Conservation (phyloP, 2,888 invertebrate species). For the Tetragonula carbonaria region DNA sequence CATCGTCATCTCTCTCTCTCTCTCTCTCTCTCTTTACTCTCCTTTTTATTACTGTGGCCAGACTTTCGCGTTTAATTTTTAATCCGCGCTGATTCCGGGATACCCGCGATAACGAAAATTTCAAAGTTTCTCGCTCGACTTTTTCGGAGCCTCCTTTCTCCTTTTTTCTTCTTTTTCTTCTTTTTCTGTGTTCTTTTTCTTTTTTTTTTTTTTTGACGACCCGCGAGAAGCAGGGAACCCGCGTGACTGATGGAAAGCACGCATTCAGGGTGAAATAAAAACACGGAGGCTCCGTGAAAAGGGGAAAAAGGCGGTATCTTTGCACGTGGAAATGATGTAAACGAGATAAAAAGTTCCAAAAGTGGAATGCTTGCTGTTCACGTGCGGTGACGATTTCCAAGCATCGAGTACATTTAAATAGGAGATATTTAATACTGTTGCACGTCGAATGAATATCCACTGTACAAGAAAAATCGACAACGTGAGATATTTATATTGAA, state of each 20-base stretch:
- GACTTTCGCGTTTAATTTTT: constrained; percentile 46
- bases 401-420: not conserved
- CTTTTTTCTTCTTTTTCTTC: not conserved
- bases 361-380: not conserved
- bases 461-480: too few species aligned
- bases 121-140: constrained; percentile 9
- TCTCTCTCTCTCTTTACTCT: not conserved
- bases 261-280: constrained; percentile 8
- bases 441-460: too few species aligned
- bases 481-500: too few species aligned
- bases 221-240: constrained; percentile 22
- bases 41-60: constrained; percentile 16
- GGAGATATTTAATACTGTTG: not conserved
- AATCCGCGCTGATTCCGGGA: constrained; percentile 47
- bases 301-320: not conserved
- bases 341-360: not conserved
- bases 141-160: not conserved
- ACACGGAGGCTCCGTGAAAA: not conserved
- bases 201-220: not conserved
- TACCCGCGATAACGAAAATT: constrained; percentile 37
- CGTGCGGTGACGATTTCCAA: not conserved
- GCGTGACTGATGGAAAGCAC: not conserved
- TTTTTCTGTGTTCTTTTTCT: not conserved
- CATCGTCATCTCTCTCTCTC: not conserved
- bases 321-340: not conserved